Evolutionary conservation across 1,140 invertebrate species (phyloP), one percentile per base, ranked within the genome.

Genomic region (Wiebesia pumilae): DNA sequence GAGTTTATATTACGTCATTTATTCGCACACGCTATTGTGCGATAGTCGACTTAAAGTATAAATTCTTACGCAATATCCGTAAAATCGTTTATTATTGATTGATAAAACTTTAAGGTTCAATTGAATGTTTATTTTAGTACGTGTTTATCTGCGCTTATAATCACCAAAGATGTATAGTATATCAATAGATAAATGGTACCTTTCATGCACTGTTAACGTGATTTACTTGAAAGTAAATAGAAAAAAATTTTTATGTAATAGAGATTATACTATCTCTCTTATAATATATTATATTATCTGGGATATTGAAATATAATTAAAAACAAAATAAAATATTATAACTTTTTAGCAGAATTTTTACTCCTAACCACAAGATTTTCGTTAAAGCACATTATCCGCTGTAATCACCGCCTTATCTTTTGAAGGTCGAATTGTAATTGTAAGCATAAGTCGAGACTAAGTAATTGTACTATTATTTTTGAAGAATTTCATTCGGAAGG

Each of bases 81-180:
- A 58, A 51, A 79, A 33, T 79, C 30, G 58, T 79, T 79, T 30
- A 54, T 79, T 58, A 79, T 79, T 24, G 30, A 54, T 54, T 79
- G 40, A 54, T 58, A 33, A 79, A 54, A 54, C 14, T 33, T 54
- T 35, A 79, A 58, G 30, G 0, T 40, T 40, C 30, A 65, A 65
- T 81, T 65, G 10, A 38, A 65, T n/a, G 35, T 81, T 16, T 40
- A 81, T 81, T 65, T 81, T 65, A 14, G 43, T 65, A 40, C 33
- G 43, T 65, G 40, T 65, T 81, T 65, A 81, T 81, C 35, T 38
- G 10, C 16, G 3, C 19, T 2, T 65, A 27, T 81, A 62, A 81
- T 81, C 58, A 35, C 19, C 7, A 65, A 40, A 65, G 35, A 81
- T 65, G 35, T 27, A 33, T 65, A 65, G 21, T 33, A 14, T 81